phyloP scores from a whole-genome alignment of 2,797 vertebrate genomes.

The Smutsia temminckii region DNA sequence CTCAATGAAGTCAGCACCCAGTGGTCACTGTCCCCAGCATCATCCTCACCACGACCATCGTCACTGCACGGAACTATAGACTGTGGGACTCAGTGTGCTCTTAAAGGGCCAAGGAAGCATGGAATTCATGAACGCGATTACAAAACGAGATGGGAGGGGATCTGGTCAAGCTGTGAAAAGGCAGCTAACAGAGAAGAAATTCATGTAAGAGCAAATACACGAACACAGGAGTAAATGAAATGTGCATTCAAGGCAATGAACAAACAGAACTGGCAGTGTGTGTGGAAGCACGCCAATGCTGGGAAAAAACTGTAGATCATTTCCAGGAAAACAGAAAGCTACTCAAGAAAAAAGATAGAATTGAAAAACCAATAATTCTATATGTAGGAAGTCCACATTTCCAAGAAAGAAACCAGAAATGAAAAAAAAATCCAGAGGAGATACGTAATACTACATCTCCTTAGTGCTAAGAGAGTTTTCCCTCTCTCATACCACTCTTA shows the following conservation, averaged over 20 bases:
- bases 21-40: rapidly evolving
- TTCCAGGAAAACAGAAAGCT: not conserved
- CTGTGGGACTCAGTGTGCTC: not conserved
- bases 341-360: not conserved
- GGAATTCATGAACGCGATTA: not conserved
- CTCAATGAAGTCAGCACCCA: not conserved
- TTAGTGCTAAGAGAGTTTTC: not conserved
- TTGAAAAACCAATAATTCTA: not conserved
- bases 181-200: not conserved
- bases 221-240: not conserved
- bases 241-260: not conserved
- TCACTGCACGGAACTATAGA: not conserved
- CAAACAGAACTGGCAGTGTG: not conserved
- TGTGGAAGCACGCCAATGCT: not conserved
- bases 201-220: not conserved
- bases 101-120: not conserved
- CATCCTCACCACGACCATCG: too few relatives aligned
- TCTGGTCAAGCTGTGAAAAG: not conserved
- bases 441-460: not conserved
- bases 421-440: not conserved
- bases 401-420: not conserved
- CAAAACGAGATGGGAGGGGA: not conserved
- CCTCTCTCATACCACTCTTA: not conserved
- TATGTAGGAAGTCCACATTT: not conserved
- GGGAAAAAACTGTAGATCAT: not conserved